Evolutionary conservation across 2,113 vertebrate species (phyloP).

Genomic region (Thinocorus orbignyianus): DNA sequence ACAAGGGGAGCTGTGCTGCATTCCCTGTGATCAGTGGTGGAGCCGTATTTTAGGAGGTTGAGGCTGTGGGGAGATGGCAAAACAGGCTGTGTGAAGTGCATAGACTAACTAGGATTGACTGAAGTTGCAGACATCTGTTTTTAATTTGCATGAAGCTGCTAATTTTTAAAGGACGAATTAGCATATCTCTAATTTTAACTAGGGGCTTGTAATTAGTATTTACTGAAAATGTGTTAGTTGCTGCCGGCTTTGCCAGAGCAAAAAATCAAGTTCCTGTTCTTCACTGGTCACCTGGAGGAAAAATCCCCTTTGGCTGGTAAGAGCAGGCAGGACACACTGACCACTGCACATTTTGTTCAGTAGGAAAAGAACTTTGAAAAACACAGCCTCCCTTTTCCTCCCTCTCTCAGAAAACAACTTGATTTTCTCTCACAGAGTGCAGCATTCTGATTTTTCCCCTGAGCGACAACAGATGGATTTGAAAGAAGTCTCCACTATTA

Average conservation of each 20-base stretch:
- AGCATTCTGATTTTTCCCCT: background rate
- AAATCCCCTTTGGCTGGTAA: background rate
- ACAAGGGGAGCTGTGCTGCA: background rate
- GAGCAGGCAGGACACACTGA: background rate
- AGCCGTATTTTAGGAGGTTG: background rate
- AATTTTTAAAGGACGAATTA: slow-evolving; percentile 39
- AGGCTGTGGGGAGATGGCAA: background rate
- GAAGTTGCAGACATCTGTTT: background rate
- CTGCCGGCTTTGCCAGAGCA: background rate
- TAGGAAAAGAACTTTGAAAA: background rate
- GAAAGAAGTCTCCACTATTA: background rate
- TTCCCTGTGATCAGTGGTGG: background rate
- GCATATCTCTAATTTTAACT: slow-evolving; percentile 44
- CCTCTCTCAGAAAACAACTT: background rate
- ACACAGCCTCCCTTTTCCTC: background rate
- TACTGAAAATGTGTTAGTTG: background rate
- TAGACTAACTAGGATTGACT: background rate
- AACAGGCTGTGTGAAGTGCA: background rate
- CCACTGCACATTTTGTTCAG: background rate
- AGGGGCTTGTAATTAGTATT: background rate
- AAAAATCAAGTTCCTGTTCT: background rate
- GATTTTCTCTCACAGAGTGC: background rate
- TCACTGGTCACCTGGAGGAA: background rate
- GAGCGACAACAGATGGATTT: background rate
- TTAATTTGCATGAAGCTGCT: slow-evolving; percentile 18